Conservation (phyloP, 2,797 vertebrate species). For the Pipistrellus pipistrellus region DNA sequence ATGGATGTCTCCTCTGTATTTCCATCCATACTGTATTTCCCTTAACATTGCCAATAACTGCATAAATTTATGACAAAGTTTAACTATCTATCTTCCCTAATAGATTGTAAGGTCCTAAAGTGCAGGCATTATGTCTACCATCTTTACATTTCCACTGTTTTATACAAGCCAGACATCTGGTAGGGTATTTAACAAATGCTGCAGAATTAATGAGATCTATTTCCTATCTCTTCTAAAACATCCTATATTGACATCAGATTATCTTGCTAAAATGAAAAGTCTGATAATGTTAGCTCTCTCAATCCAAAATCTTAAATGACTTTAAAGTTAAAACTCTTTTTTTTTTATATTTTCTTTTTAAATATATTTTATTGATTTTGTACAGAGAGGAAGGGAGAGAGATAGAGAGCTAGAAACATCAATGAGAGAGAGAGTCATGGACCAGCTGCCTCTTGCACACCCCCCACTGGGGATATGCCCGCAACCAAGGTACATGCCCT, state of each 20-base stretch:
- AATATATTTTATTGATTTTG: too few species aligned
- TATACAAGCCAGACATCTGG: neutral
- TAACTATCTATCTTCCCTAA: conserved; percentile 9
- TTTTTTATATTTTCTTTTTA: too few species aligned
- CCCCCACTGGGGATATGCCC: too few species aligned
- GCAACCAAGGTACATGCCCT: too few species aligned
- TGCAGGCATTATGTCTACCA: neutral
- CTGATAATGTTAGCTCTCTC: conserved; percentile 29
- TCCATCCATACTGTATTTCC: neutral
- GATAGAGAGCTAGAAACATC: too few species aligned
- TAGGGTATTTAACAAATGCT: neutral
- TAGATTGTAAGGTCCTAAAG: neutral
- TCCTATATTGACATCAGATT: neutral
- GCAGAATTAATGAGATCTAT: conserved; percentile 7
- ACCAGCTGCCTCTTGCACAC: too few species aligned
- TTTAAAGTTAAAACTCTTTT: too few species aligned
- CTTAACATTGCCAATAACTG: conserved; percentile 7
- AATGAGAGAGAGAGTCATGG: too few species aligned
- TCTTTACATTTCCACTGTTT: neutral
- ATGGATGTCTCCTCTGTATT: conserved; percentile 21
- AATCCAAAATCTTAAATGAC: conserved; percentile 44
- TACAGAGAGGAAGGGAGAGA: too few species aligned
- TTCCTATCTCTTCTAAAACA: neutral
- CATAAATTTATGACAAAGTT: conserved; percentile 19
- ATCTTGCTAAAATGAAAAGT: conserved; percentile 18